phyloP scores from a whole-genome alignment of 2,113 vertebrate species.

The Meriones unguiculatus region DNA sequence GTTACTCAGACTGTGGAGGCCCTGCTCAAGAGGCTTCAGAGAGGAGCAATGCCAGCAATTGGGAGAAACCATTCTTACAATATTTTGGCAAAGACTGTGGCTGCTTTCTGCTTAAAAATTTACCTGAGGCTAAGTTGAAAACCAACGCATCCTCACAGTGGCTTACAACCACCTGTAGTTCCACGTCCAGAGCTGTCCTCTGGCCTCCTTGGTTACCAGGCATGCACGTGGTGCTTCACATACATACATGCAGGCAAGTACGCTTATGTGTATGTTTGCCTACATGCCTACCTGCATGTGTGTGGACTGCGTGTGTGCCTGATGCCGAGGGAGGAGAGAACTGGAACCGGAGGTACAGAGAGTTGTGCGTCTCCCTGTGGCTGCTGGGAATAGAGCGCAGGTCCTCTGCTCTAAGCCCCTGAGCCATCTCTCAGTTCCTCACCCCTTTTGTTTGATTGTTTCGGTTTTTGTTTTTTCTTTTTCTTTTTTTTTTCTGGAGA shows the following conservation, averaged over 20 bases:
- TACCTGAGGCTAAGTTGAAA: background rate
- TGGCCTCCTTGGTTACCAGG: background rate
- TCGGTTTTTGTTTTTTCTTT: background rate
- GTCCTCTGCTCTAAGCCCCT: background rate
- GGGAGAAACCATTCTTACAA: background rate
- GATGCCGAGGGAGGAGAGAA: background rate
- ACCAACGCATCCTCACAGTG: background rate
- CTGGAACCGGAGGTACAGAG: background rate
- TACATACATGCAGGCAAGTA: background rate
- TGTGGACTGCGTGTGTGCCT: background rate
- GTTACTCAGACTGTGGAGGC: background rate
- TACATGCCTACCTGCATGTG: background rate
- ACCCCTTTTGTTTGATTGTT: background rate
- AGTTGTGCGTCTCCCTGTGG: background rate
- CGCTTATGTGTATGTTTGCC: background rate
- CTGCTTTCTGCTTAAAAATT: background rate
- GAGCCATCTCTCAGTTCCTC: too few relatives aligned
- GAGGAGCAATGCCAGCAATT: background rate
- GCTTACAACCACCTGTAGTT: background rate
- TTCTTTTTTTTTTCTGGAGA: background rate
- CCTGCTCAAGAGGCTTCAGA: background rate
- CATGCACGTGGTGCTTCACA: background rate
- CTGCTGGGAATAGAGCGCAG: background rate
- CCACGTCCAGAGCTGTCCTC: background rate
- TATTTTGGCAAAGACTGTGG: background rate